Evolutionary conservation across 2,113 vertebrate genomes (phyloP).

Genomic region (Brienomyrus brachyistius): DNA sequence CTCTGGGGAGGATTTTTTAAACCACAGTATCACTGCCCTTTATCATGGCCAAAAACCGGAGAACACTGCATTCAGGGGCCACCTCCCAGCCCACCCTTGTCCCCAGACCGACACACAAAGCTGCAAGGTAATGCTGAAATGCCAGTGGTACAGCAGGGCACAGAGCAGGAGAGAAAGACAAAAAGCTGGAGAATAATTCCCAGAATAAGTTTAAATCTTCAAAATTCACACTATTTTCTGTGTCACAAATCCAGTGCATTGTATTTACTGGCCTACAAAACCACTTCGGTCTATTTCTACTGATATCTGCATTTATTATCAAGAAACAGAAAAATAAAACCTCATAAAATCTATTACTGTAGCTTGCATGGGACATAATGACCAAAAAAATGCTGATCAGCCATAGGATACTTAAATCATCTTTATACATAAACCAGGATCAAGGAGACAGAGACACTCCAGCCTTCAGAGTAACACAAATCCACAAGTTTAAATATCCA

Average conservation of each 20-base stretch:
- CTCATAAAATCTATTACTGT: not conserved
- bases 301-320: not conserved
- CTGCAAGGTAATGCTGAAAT: not conserved
- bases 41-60: not conserved
- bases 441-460: not conserved
- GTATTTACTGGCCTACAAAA: not conserved
- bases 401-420: not conserved
- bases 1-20: not conserved
- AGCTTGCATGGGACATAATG: not conserved
- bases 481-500: not conserved
- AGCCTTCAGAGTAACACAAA: not conserved
- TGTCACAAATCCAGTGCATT: not conserved
- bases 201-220: not conserved
- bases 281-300: not conserved
- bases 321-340: not conserved
- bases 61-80: not conserved
- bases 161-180: not conserved
- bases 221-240: not conserved
- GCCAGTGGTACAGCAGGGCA: not conserved
- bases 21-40: not conserved
- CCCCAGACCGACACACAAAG: not conserved
- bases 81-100: not conserved
- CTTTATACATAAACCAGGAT: not conserved
- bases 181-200: not conserved
- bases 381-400: not conserved